Evolutionary conservation across 2,113 vertebrate genomes (phyloP).

Genomic region (Pelmatolapia mariae): DNA sequence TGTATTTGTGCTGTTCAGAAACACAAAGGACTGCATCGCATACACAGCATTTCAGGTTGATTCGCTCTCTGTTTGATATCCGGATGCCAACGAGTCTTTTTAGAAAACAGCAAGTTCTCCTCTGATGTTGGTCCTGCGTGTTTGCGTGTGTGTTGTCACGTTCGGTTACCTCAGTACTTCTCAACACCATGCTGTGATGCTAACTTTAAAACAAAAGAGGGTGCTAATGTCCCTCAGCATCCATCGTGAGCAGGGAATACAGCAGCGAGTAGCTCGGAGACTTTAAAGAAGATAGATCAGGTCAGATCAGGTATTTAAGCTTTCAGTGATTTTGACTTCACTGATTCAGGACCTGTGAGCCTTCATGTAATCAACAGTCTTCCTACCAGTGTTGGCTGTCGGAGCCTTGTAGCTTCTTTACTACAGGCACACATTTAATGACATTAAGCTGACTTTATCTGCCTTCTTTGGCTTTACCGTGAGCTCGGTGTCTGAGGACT

Average conservation of each 20-base stretch:
- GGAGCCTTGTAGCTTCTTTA: background rate
- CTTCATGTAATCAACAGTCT: background rate
- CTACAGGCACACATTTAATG: background rate
- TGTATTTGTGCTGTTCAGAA: slow-evolving; percentile 65
- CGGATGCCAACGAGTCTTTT: slow-evolving; percentile 1
- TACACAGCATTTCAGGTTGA: slow-evolving; percentile 66
- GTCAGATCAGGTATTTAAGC: slow-evolving; percentile 28
- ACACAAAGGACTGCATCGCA: slow-evolving; percentile 73
- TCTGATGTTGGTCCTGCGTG: slow-evolving; percentile 31
- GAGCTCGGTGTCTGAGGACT: slow-evolving; percentile 20
- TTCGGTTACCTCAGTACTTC: slow-evolving; percentile 64
- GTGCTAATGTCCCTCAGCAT: slow-evolving; percentile 46
- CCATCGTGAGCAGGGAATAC: slow-evolving; percentile 31
- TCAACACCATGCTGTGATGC: slow-evolving; percentile 39
- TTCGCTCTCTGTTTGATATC: slow-evolving; percentile 11
- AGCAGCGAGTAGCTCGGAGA: slow-evolving; percentile 16
- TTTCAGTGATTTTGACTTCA: slow-evolving; percentile 31
- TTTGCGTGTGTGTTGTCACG: slow-evolving; percentile 51
- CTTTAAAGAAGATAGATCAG: slow-evolving; percentile 32
- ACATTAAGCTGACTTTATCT: slow-evolving; percentile 17
- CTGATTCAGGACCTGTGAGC: slow-evolving; percentile 34
- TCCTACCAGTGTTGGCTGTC: background rate
- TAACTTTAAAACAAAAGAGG: slow-evolving; percentile 48
- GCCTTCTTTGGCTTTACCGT: slow-evolving; percentile 26
- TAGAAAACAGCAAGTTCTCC: slow-evolving; percentile 4